phyloP scores from a whole-genome alignment of 2,888 invertebrate species.

The Allygus modestus region DNA sequence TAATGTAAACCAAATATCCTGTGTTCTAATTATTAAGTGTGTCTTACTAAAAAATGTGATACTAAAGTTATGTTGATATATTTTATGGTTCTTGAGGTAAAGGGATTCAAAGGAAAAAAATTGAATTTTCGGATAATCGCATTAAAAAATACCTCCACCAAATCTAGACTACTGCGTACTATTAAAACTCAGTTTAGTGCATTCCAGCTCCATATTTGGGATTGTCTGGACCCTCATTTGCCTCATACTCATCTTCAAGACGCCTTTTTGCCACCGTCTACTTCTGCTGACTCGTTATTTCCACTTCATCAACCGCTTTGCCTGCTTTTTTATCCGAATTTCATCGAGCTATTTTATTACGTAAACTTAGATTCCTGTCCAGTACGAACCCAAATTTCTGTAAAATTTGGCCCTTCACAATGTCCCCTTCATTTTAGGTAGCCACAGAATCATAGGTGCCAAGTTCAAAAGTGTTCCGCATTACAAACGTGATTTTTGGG shows the following conservation, averaged over 20 bases:
- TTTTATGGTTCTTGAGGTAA: too few species aligned
- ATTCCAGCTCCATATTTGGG: background rate
- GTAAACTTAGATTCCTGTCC: background rate
- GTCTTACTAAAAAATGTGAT: too few species aligned
- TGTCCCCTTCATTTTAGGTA: too few species aligned
- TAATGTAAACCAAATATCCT: too few species aligned
- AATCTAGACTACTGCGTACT: background rate
- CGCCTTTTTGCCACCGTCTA: background rate
- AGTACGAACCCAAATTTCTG: too few species aligned
- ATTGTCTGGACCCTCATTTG: background rate
- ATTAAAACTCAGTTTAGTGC: background rate
- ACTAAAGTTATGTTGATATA: too few species aligned
- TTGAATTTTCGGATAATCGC: too few species aligned
- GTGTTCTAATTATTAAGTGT: too few species aligned
- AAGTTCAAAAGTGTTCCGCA: background rate
- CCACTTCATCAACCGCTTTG: background rate
- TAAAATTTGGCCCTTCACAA: too few species aligned
- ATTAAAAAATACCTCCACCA: background rate
- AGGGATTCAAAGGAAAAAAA: too few species aligned
- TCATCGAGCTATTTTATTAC: constrained; percentile 31
- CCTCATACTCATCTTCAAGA: background rate
- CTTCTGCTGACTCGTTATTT: constrained; percentile 17
- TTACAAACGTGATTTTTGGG: constrained; percentile 3
- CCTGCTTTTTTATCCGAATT: constrained; percentile 12
- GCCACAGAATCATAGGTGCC: background rate